Conservation (phyloP, 2,888 invertebrate species). For the Hoplodrina blanda region DNA sequence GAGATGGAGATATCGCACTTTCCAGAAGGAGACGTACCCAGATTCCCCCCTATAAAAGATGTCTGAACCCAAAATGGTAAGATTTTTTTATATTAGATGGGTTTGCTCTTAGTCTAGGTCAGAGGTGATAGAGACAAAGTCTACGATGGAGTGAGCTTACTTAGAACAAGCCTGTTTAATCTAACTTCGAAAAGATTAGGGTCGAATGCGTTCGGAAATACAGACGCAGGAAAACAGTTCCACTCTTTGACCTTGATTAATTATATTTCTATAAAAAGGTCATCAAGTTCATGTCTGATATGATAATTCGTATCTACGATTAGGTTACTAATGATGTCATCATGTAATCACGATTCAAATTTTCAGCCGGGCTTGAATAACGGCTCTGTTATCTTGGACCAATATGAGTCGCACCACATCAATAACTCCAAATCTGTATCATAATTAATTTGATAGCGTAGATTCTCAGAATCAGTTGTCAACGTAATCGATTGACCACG, state of each 20-base stretch:
- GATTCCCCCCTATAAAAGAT: background rate
- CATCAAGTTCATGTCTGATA: slow-evolving; percentile 18
- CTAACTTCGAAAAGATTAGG: too few relatives aligned
- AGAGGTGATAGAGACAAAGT: too few relatives aligned
- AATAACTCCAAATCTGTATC: slow-evolving; percentile 17
- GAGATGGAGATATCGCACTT: too few relatives aligned
- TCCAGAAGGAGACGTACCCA: too few relatives aligned
- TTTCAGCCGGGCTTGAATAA: too few relatives aligned
- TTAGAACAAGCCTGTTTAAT: too few relatives aligned
- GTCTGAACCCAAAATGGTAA: background rate
- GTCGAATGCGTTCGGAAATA: too few relatives aligned
- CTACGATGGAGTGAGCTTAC: too few relatives aligned
- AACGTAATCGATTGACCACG: slow-evolving; percentile 45
- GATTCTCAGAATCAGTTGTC: slow-evolving; percentile 64
- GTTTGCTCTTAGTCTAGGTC: too few relatives aligned
- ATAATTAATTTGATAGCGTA: slow-evolving; percentile 54
- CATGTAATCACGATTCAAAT: too few relatives aligned
- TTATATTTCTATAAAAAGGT: background rate
- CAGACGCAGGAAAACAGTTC: too few relatives aligned
- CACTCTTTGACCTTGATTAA: slow-evolving; percentile 10
- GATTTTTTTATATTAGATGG: too few relatives aligned
- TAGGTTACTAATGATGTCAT: slow-evolving; percentile 30
- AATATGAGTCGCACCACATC: slow-evolving; percentile 20
- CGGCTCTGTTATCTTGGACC: background rate
- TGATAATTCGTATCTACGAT: background rate